phyloP scores from a whole-genome alignment of 1,140 invertebrate genomes.

The Tribolium castaneum region DNA sequence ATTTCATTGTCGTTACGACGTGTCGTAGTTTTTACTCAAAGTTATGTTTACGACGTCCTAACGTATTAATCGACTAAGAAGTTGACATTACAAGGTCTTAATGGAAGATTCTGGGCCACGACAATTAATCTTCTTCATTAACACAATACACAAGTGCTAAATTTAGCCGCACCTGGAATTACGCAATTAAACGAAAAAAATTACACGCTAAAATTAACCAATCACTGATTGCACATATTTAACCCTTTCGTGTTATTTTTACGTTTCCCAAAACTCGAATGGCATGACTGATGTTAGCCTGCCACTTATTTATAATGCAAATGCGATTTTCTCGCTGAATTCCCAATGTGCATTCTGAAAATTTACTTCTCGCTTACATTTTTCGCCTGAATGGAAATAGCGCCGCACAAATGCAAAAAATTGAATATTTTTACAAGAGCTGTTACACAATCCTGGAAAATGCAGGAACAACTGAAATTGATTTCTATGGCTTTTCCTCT shows the following conservation, averaged over 20 bases:
- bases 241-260: neutral
- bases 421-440: neutral
- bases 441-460: no score
- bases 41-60: neutral
- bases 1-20: no score
- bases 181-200: neutral
- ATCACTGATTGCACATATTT: neutral
- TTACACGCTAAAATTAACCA: neutral
- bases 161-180: neutral
- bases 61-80: neutral
- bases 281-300: neutral
- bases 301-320: neutral
- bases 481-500: neutral
- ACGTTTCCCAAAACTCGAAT: neutral
- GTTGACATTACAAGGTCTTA: constrained; percentile 1
- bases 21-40: neutral
- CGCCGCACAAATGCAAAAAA: neutral
- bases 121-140: constrained; percentile 14
- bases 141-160: neutral
- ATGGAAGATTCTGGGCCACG: neutral
- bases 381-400: neutral
- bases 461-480: neutral
- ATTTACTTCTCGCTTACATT: neutral
- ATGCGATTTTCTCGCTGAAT: neutral
- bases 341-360: neutral